Evolutionary conservation across 2,797 vertebrate species (phyloP).

Genomic region (Rhinogobio ventralis): DNA sequence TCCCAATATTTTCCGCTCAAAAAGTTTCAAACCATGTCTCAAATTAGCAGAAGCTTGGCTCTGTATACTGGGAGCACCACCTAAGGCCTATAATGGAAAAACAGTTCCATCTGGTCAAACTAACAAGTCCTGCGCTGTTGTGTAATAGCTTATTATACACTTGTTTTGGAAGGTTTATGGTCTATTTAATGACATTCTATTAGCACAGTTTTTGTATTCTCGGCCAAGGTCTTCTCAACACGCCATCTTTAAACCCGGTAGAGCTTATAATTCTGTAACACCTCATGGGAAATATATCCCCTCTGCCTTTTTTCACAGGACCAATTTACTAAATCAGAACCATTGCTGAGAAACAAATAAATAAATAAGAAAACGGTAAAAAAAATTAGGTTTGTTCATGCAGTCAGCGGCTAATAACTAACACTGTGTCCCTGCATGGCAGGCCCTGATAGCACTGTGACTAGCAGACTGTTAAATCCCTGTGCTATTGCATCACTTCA

Average conservation of each 20-base stretch:
- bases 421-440: slow-evolving; percentile 12
- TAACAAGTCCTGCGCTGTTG: slow-evolving; percentile 69
- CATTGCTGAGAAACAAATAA: not conserved
- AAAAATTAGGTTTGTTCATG: not conserved
- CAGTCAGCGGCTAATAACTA: slow-evolving; percentile 28
- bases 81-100: slow-evolving; percentile 69
- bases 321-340: slow-evolving; percentile 17
- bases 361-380: slow-evolving; percentile 9
- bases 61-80: slow-evolving; percentile 50
- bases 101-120: slow-evolving; percentile 61
- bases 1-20: slow-evolving; percentile 66
- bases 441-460: slow-evolving; percentile 26
- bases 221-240: slow-evolving; percentile 31
- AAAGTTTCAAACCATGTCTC: slow-evolving; percentile 69
- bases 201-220: slow-evolving; percentile 51
- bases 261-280: not conserved
- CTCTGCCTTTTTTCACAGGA: not conserved
- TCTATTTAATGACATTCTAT: slow-evolving; percentile 68
- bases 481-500: slow-evolving; percentile 56
- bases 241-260: not conserved
- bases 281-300: slow-evolving; percentile 1
- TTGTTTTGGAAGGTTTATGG: slow-evolving; percentile 71
- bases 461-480: slow-evolving; percentile 49
- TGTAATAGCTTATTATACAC: slow-evolving; percentile 65
- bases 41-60: slow-evolving; percentile 66